A percentile compares a stretch with the other conserved stretches of the same genome.
phyloP scores from a whole-genome alignment of 2,888 invertebrate genomes.

The Asteroscopus sphinx region DNA sequence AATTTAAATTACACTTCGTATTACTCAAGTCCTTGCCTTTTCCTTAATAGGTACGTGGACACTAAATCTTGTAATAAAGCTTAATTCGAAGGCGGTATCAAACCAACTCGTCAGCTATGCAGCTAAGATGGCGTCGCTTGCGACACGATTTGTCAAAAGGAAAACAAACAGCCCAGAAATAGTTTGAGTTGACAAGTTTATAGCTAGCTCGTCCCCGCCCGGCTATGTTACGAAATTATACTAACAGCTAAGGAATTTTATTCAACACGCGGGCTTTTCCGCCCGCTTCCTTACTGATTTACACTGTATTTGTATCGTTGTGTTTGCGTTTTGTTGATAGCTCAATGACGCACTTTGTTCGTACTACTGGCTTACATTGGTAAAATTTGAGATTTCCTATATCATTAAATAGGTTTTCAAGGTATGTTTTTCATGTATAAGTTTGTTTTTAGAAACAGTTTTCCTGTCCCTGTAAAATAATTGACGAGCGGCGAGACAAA shows the following conservation, averaged over 20 bases:
- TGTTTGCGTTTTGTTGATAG: slow-evolving; percentile 41
- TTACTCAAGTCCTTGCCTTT: not conserved
- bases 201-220: slow-evolving; percentile 67
- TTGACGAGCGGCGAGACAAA: no score
- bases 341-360: slow-evolving; percentile 50
- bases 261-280: slow-evolving; percentile 68
- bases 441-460: no score
- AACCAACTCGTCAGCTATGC: slow-evolving; percentile 62
- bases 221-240: slow-evolving; percentile 72
- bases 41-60: not conserved
- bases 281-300: slow-evolving; percentile 64
- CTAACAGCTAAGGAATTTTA: slow-evolving; percentile 71
- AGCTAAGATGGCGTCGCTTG: slow-evolving; percentile 79
- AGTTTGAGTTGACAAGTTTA: slow-evolving; percentile 88
- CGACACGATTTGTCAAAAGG: slow-evolving; percentile 86
- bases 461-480: no score
- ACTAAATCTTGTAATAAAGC: slow-evolving; percentile 23
- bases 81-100: slow-evolving; percentile 53
- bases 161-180: slow-evolving; percentile 87
- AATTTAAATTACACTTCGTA: no score
- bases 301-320: slow-evolving; percentile 52
- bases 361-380: not conserved
- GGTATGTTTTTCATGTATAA: no score
- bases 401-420: slow-evolving; percentile 10
- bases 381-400: not conserved